phyloP scores from a whole-genome alignment of 2,113 vertebrate genomes.

The Hemicordylus capensis region DNA sequence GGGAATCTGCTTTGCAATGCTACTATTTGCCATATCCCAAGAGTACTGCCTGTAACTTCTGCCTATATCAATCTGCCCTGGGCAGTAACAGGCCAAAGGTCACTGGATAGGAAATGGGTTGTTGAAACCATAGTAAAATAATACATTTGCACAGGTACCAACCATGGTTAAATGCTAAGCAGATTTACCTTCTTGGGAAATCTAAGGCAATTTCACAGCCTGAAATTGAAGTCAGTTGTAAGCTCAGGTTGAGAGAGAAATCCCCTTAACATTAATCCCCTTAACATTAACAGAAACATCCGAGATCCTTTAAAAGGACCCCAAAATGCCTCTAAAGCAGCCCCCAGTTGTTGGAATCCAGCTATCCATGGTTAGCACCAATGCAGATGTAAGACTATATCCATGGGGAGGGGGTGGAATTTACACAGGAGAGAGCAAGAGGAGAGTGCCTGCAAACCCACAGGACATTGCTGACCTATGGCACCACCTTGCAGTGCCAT shows the following conservation, averaged over 20 bases:
- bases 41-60: too few relatives aligned
- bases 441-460: too few relatives aligned
- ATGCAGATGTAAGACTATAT: background rate
- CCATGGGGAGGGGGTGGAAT: background rate
- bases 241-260: background rate
- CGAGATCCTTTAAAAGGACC: too few relatives aligned
- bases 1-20: background rate
- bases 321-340: too few relatives aligned
- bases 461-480: background rate
- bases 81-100: background rate
- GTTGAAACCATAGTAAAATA: background rate
- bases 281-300: too few relatives aligned
- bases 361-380: background rate
- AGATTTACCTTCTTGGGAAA: background rate
- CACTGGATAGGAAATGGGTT: background rate
- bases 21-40: background rate
- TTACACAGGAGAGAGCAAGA: background rate
- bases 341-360: too few relatives aligned
- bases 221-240: background rate
- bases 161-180: background rate
- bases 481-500: too few relatives aligned
- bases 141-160: background rate
- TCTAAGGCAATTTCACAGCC: background rate
- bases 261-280: too few relatives aligned
- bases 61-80: background rate